These are phyloP conservation scores for Cheilinus undulatus DNA, from an alignment of 2,113 vertebrate genomes.

Conservation along the genomic window DNA sequence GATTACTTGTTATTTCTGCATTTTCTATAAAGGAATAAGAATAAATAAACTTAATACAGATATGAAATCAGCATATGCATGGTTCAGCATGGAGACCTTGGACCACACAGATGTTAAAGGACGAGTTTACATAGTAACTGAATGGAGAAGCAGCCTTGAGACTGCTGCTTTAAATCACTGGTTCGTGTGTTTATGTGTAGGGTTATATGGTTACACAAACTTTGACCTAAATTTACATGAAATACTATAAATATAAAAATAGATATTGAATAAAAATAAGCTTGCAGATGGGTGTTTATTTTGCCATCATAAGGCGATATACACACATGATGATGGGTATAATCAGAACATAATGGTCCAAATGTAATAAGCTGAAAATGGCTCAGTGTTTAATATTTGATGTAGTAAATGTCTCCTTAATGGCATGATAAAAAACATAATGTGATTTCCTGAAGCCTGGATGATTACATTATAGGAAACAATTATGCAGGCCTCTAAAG, in stretches of 20 bases:
- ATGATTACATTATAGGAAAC: conserved; percentile 6
- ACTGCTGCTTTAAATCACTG: not conserved
- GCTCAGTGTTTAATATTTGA: conserved; percentile 12
- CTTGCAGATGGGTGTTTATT: no score
- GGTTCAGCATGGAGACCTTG: no score
- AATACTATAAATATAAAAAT: not conserved
- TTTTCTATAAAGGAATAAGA: no score
- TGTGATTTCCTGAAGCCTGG: not conserved
- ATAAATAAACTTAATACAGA: no score
- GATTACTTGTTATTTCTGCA: no score
- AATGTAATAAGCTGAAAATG: conserved; percentile 10
- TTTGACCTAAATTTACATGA: not conserved
- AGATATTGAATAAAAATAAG: not conserved
- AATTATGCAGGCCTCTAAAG: conserved; percentile 3
- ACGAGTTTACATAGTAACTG: no score
- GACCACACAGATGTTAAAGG: no score
- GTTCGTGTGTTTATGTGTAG: not conserved
- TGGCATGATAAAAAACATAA: not conserved
- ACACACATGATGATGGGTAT: conserved; percentile 11
- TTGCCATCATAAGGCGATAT: not conserved
- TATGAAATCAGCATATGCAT: no score
- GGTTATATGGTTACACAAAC: not conserved
- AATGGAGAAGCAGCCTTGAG: no score
- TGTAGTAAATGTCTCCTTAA: not conserved
- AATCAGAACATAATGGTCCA: conserved; percentile 1